Evolutionary conservation across 2,797 vertebrate genomes (phyloP), one percentile per base, ranked within the genome.

Genomic region (Tangara arthus): DNA sequence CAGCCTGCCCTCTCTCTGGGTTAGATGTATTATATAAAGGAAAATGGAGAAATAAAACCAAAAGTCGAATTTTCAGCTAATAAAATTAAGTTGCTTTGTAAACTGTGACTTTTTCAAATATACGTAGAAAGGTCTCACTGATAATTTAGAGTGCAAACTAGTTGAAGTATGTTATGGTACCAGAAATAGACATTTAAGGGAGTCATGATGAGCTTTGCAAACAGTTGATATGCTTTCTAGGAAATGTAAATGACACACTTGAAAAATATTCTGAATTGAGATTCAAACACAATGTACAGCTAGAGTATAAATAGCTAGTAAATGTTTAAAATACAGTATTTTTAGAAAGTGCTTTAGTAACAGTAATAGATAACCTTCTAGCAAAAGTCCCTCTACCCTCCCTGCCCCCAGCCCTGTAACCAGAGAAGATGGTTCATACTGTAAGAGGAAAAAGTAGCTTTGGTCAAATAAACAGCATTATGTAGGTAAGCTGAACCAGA

Each of bases 221-320:
- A 80, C 49, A 64, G 61, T 84, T 81, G 37, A 57, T 41, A 59
- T 69, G 70, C 84, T 93, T 93, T 95, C 82, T 87, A 87, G 63
- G 70, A 87, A 81, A 70, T 61, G 59, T 5, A 77, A 52, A 27
- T 65, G n/a, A 41, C 19, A 55, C 37, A 44, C 28, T 65, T 69
- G 50, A 81, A 91, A 91, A 93, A 86, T 81, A 47, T 18, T 86
- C 27, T 41, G 39, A 72, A 24, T n/a, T 70, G 75, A 50, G 53
- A 80, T 69, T 94, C 85, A 64, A 89, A 49, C 49, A 79, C 79
- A 70, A 79, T 59, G 61, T 53, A 81, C 90, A 90, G 49, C 86
- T 66, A 64, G n/a, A 41, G 53, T 61, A 89, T 91, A 73, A 86
- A 87, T 90, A 87, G 30, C 35, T 35, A 32, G 14, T 22, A 70